Evolutionary conservation across 2,888 invertebrate species (phyloP).

Genomic region (Sipha maydis): DNA sequence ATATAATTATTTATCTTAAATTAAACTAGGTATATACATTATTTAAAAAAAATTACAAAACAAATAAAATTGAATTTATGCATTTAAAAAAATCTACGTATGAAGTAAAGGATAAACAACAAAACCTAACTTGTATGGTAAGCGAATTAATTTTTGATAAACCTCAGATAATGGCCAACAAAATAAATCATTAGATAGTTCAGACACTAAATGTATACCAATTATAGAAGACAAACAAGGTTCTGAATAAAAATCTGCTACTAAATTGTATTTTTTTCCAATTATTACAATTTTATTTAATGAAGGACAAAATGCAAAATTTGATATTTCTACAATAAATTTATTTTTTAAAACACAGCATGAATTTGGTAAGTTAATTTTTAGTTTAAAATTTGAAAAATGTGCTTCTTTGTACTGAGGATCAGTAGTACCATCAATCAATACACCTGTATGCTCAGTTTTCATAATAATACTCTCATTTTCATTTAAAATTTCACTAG

Average conservation of each 20-base stretch:
- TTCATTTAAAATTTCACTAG: too few species aligned
- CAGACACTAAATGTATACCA: constrained; percentile 7
- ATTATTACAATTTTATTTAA: background rate
- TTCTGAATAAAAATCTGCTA: background rate
- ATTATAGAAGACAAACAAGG: background rate
- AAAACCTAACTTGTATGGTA: too few species aligned
- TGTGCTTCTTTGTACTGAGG: constrained; percentile 8
- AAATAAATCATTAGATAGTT: too few species aligned
- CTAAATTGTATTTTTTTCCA: background rate
- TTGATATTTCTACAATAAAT: constrained; percentile 1
- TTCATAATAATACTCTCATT: too few species aligned
- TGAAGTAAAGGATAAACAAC: too few species aligned
- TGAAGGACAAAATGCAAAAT: constrained; percentile 1
- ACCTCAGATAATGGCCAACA: too few species aligned
- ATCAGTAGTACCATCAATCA: background rate
- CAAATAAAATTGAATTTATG: too few species aligned
- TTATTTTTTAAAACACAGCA: constrained; percentile 11
- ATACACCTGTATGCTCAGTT: background rate
- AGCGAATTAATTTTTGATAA: too few species aligned
- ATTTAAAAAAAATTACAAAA: too few species aligned
- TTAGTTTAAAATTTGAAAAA: background rate
- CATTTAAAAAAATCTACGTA: too few species aligned
- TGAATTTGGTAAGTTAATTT: background rate
- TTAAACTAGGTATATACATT: too few species aligned
- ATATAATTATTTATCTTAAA: too few species aligned